Conservation (phyloP, 1,140 invertebrate genomes). For the Drosophila baimaii region DNA sequence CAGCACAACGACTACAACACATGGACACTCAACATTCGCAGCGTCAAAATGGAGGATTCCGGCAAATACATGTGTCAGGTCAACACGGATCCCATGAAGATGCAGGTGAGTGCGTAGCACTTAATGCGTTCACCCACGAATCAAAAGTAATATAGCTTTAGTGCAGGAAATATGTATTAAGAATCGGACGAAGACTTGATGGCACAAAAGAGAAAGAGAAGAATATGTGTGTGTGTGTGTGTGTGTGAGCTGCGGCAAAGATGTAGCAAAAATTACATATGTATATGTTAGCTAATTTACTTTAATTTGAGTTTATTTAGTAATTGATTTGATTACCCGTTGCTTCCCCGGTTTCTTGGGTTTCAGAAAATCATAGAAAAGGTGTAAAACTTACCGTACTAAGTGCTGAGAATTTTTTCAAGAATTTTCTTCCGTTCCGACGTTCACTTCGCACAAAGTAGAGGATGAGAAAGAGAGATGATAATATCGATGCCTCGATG, state of each 20-base stretch:
- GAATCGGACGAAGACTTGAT: background rate
- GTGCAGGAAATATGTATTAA: no score
- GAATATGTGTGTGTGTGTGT: background rate
- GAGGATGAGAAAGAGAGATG: no score
- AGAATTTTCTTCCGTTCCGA: no score
- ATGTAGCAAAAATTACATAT: background rate
- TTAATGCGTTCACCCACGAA: background rate
- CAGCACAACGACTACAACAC: slow-evolving; percentile 94
- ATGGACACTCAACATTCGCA: slow-evolving; percentile 93
- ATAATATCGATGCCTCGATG: no score
- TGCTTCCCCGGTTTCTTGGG: background rate
- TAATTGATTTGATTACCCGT: no score
- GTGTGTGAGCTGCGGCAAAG: no score
- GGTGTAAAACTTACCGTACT: no score
- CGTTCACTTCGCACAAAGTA: no score
- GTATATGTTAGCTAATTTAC: background rate
- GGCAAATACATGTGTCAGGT: slow-evolving; percentile 97
- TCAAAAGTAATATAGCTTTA: background rate
- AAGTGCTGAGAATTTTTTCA: no score
- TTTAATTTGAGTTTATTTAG: no score
- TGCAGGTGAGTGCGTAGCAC: slow-evolving; percentile 88
- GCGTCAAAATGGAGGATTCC: slow-evolving; percentile 92
- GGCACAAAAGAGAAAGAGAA: background rate
- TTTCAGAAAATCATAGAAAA: background rate
- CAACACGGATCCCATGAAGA: slow-evolving; percentile 97